These are phyloP conservation scores for Diaperis boleti DNA, from an alignment of 2,888 invertebrate genomes.

Conservation along the genomic window DNA sequence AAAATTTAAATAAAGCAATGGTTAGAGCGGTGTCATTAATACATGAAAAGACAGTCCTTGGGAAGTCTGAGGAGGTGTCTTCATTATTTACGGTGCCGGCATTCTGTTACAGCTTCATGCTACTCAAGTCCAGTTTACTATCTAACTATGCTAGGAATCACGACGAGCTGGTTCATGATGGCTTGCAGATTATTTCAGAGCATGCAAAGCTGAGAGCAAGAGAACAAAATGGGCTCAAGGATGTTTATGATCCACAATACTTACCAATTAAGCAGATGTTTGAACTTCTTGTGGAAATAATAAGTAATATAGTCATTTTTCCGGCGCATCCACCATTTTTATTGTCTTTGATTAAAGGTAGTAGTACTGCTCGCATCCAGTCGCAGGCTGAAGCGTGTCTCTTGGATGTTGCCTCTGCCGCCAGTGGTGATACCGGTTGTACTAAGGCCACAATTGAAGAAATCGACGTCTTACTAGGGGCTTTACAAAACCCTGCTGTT, in stretches of 20 bases:
- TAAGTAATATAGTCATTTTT: no score
- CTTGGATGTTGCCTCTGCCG: conserved; percentile 81
- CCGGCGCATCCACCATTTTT: no score
- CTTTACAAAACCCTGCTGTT: conserved; percentile 79
- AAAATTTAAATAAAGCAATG: conserved; percentile 74
- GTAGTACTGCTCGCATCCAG: conserved; percentile 78
- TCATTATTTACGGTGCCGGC: conserved; percentile 76
- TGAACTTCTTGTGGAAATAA: conserved; percentile 81
- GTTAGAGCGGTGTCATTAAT: conserved; percentile 73
- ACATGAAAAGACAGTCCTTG: conserved; percentile 68
- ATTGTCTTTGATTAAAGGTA: conserved; percentile 68
- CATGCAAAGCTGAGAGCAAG: conserved; percentile 76
- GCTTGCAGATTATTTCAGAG: conserved; percentile 76
- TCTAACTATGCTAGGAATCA: conserved; percentile 67
- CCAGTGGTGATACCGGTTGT: conserved; percentile 76
- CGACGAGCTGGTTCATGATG: conserved; percentile 71
- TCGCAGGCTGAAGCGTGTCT: conserved; percentile 84
- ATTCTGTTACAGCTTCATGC: conserved; percentile 86
- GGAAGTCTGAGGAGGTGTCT: conserved; percentile 49
- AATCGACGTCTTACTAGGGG: conserved; percentile 80
- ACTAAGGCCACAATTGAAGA: conserved; percentile 76
- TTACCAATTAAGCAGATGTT: conserved; percentile 88
- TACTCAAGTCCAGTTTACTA: conserved; percentile 75
- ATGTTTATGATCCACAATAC: conserved; percentile 79
- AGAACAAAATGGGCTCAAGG: conserved; percentile 63